Evolutionary conservation across 2,888 invertebrate genomes (phyloP).

Genomic region (Agriopis leucophaearia): DNA sequence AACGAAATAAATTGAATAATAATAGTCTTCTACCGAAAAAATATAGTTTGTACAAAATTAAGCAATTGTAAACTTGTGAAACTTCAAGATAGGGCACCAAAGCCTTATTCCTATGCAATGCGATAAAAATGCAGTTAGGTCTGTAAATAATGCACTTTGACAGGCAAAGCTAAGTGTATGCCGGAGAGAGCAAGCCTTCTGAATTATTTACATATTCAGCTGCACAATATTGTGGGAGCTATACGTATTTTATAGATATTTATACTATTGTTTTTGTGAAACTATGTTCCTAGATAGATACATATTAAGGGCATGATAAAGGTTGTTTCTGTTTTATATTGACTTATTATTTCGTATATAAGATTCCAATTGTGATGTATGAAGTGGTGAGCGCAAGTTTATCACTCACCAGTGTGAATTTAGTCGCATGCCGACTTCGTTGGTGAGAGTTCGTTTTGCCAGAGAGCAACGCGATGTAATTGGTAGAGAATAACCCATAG

Average conservation of each 20-base stretch:
- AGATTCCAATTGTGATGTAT: no score
- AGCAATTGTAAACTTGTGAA: conserved; percentile 22
- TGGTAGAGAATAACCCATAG: no score
- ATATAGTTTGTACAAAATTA: background rate
- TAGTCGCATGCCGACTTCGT: no score
- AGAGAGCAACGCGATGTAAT: no score
- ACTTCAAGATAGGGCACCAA: conserved; percentile 9
- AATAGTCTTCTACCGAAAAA: no score
- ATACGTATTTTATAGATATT: conserved; percentile 1
- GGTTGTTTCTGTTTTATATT: no score
- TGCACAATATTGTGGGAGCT: conserved; percentile 10
- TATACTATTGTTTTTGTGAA: background rate
- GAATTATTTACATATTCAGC: conserved; percentile 19
- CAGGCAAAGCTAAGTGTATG: conserved; percentile 27
- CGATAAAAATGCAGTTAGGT: conserved; percentile 38
- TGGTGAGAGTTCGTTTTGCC: background rate
- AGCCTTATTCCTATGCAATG: conserved; percentile 25
- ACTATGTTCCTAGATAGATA: background rate
- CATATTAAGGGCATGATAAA: no score
- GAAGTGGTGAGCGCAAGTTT: background rate
- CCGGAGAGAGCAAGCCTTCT: conserved; percentile 13
- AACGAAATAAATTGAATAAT: no score
- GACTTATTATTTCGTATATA: no score
- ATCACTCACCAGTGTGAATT: background rate
- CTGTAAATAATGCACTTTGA: conserved; percentile 32